Evolutionary conservation across 2,113 vertebrate genomes (phyloP).

Genomic region (Choloepus hoffmanni): DNA sequence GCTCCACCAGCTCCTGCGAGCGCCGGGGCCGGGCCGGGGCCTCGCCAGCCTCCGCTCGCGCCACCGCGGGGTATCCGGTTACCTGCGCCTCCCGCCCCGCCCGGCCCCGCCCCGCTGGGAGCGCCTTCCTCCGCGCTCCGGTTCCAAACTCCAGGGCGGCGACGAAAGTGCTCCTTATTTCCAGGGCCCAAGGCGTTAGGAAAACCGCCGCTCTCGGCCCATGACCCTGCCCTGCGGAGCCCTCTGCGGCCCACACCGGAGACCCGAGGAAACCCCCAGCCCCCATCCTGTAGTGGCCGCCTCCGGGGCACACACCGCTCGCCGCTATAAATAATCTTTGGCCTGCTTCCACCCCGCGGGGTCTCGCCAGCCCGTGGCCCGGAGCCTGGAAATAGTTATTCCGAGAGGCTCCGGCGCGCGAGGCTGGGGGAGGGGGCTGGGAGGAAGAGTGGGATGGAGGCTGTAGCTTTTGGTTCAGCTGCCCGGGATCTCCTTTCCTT

Average conservation of each 20-base stretch:
- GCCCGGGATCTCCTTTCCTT: slow-evolving; percentile 2
- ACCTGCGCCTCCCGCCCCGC: slow-evolving; percentile 70
- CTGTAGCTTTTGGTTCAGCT: not conserved
- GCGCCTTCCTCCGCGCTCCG: not conserved
- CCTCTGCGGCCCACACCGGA: slow-evolving; percentile 45
- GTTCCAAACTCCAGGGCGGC: slow-evolving; percentile 51
- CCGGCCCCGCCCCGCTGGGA: slow-evolving; percentile 42
- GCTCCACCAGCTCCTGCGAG: not conserved
- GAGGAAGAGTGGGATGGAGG: not conserved
- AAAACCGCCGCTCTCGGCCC: slow-evolving; percentile 10
- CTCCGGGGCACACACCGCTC: slow-evolving; percentile 64
- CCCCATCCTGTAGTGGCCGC: slow-evolving; percentile 39
- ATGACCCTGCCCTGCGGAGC: slow-evolving; percentile 33
- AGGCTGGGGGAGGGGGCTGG: not conserved
- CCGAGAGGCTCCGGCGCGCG: slow-evolving; percentile 65
- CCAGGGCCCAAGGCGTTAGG: slow-evolving; percentile 34
- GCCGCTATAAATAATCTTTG: slow-evolving; percentile 82
- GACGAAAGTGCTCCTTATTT: slow-evolving; percentile 59
- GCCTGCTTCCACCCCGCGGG: slow-evolving; percentile 80
- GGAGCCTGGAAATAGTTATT: slow-evolving; percentile 84
- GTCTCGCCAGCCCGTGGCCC: slow-evolving; percentile 81
- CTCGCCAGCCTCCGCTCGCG: not conserved
- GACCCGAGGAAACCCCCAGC: slow-evolving; percentile 59
- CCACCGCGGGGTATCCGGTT: slow-evolving; percentile 70
- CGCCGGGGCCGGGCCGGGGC: not conserved